Evolutionary conservation across 64 coral and sea anemone species (phyloP).

Genomic region (Montipora capricornis): DNA sequence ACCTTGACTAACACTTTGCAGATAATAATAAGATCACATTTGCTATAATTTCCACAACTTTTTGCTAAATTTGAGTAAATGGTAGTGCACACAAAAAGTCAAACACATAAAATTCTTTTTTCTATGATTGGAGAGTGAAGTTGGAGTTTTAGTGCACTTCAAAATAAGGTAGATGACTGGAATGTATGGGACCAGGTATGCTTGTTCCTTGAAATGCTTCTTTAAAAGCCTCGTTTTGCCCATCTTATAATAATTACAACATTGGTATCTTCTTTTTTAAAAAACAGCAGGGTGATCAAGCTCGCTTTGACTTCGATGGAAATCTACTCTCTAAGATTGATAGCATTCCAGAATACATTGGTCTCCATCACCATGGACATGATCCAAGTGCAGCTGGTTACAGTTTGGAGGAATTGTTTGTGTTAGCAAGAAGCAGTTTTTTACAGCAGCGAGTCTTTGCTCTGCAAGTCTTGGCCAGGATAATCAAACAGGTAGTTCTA

Average conservation of each 20-base stretch:
- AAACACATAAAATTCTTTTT: too few relatives aligned
- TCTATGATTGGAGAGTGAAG: too few relatives aligned
- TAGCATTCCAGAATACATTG: slow-evolving; percentile 83
- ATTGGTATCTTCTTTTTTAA: not conserved
- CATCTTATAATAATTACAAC: not conserved
- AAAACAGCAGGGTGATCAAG: slow-evolving; percentile 68
- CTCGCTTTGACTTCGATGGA: slow-evolving; percentile 94
- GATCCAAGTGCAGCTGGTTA: slow-evolving; percentile 91
- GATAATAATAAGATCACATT: too few relatives aligned
- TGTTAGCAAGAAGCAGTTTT: slow-evolving; percentile 95
- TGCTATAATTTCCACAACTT: too few relatives aligned
- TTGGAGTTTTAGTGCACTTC: too few relatives aligned
- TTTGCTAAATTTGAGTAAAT: too few relatives aligned
- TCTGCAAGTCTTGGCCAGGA: slow-evolving; percentile 84
- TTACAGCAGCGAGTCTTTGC: slow-evolving; percentile 96
- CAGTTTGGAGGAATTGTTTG: slow-evolving; percentile 88
- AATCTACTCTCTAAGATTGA: slow-evolving; percentile 66
- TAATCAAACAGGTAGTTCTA: slow-evolving; percentile 76
- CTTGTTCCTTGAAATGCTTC: too few relatives aligned
- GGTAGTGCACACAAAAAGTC: too few relatives aligned
- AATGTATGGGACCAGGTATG: too few relatives aligned
- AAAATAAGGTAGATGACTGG: too few relatives aligned
- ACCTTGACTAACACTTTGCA: too few relatives aligned
- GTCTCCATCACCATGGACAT: slow-evolving; percentile 95
- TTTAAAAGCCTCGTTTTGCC: too few relatives aligned